phyloP scores from a whole-genome alignment of 2,888 invertebrate genomes.

The Tethea ocularis region DNA sequence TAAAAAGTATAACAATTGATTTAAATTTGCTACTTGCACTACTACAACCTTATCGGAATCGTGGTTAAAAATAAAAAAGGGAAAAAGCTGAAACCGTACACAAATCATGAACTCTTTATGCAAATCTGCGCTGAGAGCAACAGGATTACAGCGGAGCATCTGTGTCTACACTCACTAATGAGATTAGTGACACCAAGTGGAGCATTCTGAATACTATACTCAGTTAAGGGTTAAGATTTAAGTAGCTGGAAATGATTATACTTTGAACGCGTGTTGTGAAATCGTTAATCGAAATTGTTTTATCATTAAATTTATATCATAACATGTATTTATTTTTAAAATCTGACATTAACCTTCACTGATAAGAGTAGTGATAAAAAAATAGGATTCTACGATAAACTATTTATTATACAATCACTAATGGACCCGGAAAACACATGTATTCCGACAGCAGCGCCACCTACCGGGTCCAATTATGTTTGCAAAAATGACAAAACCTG shows the following conservation, averaged over 20 bases:
- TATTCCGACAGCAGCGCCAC: too few species aligned
- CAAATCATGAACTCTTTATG: constrained; percentile 65
- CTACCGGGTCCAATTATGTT: too few species aligned
- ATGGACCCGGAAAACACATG: too few species aligned
- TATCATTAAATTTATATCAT: too few species aligned
- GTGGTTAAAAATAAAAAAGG: neutral
- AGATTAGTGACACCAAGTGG: constrained; percentile 64
- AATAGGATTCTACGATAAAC: too few species aligned
- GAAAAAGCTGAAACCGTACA: constrained; percentile 44
- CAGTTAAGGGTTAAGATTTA: constrained; percentile 42
- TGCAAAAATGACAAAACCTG: too few species aligned
- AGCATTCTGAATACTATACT: constrained; percentile 37
- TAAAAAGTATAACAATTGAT: too few species aligned
- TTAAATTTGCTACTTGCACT: neutral
- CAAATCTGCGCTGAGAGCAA: constrained; percentile 56
- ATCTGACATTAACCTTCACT: too few species aligned
- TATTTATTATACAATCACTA: too few species aligned
- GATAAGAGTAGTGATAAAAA: too few species aligned
- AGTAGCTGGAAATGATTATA: constrained; percentile 37
- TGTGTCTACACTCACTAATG: constrained; percentile 69
- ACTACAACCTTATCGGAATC: neutral
- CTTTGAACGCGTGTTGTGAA: constrained; percentile 13
- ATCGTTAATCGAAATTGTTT: neutral
- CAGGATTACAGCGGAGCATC: constrained; percentile 66
- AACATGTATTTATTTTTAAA: too few species aligned